Evolutionary conservation across 2,113 vertebrate genomes (phyloP).

Genomic region (Caranx ignobilis): DNA sequence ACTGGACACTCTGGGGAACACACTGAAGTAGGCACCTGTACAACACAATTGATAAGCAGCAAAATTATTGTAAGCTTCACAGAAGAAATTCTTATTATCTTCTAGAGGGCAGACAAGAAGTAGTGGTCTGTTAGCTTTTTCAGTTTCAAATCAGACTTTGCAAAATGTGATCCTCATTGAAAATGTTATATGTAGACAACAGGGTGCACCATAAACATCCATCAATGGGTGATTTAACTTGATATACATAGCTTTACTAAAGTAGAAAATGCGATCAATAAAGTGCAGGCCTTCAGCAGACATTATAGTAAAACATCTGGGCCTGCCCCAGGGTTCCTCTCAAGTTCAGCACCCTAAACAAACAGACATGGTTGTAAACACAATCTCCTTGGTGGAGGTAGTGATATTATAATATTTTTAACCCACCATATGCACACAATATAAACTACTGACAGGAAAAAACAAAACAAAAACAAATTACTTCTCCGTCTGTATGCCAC

Average conservation of each 20-base stretch:
- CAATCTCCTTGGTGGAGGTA: too few species aligned
- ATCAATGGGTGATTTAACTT: not conserved
- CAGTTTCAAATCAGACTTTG: not conserved
- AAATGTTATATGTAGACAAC: not conserved
- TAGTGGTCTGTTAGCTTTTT: not conserved
- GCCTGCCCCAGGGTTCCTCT: too few species aligned
- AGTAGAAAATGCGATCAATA: too few species aligned
- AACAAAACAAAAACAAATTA: not conserved
- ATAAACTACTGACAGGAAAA: not conserved
- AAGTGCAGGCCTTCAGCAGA: too few species aligned
- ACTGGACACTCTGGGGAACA: slow-evolving; percentile 59
- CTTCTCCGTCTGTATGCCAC: not conserved
- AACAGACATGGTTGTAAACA: too few species aligned
- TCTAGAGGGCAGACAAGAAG: too few species aligned
- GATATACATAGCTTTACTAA: too few species aligned
- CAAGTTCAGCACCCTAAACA: too few species aligned
- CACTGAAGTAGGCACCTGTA: slow-evolving; percentile 59
- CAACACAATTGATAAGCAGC: not conserved
- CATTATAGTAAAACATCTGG: too few species aligned
- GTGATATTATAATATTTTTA: too few species aligned
- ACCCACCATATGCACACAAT: too few species aligned
- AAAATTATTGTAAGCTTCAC: not conserved
- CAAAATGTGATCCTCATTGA: not conserved
- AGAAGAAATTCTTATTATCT: too few species aligned
- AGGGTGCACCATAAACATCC: not conserved